A percentile compares a stretch with the other conserved stretches of the same genome.
phyloP scores from a whole-genome alignment of 2,113 vertebrate species.

The Oreochromis aureus region DNA sequence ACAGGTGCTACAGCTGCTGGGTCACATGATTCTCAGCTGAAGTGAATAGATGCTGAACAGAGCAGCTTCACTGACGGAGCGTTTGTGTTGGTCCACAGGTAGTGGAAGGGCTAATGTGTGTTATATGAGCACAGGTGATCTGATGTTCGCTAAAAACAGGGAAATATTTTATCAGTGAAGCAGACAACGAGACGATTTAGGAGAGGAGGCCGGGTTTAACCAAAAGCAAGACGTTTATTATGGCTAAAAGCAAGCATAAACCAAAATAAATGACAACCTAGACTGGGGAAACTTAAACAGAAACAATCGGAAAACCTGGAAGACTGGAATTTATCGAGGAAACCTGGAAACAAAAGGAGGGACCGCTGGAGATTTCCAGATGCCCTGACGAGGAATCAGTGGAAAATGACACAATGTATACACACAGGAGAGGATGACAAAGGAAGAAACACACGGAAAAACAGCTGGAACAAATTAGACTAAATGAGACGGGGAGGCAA shows the following conservation, averaged over 20 bases:
- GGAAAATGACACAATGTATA: not conserved
- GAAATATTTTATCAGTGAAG: fast-evolving
- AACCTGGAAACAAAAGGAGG: not conserved
- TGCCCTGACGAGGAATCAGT: too few species aligned
- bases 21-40: not conserved
- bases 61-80: not conserved
- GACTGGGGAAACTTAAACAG: fast-evolving
- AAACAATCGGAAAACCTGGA: not conserved
- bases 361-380: not conserved
- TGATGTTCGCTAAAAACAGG: not conserved
- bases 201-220: not conserved
- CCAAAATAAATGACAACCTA: not conserved
- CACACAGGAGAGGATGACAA: not conserved
- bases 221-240: fast-evolving
- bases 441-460: not conserved
- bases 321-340: not conserved
- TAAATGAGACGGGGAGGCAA: not conserved
- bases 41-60: not conserved
- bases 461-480: not conserved
- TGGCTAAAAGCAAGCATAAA: not conserved
- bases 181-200: not conserved
- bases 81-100: not conserved
- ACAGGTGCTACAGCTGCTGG: not conserved
- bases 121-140: not conserved
- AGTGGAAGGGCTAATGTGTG: not conserved